These are phyloP conservation scores for Orchesella cincta DNA, from an alignment of 1,140 invertebrate genomes.

Conservation along the genomic window DNA sequence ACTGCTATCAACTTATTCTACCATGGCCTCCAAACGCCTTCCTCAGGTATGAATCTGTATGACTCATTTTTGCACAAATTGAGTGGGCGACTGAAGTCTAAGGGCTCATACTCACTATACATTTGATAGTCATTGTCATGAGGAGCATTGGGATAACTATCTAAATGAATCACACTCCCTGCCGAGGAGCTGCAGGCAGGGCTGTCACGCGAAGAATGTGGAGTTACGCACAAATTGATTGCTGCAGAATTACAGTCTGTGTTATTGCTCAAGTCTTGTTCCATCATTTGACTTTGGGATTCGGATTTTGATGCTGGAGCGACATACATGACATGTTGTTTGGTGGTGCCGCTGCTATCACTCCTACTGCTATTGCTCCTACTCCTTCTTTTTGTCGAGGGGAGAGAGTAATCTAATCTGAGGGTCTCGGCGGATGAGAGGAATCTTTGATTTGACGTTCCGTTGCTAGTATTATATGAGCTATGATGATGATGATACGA, in stretches of 20 bases:
- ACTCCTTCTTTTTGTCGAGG: no score
- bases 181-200: slow-evolving; percentile 18
- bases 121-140: slow-evolving; percentile 1
- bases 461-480: not conserved
- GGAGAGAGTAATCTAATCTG: slow-evolving; percentile 6
- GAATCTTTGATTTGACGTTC: not conserved
- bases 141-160: not conserved
- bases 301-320: not conserved
- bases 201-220: slow-evolving; percentile 11
- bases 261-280: not conserved
- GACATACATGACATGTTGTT: not conserved
- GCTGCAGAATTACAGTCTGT: not conserved
- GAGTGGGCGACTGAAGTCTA: slow-evolving; percentile 38
- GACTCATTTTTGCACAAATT: slow-evolving; percentile 42
- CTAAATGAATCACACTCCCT: slow-evolving; percentile 8
- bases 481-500: not conserved
- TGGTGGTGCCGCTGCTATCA: slow-evolving; percentile 9
- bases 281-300: slow-evolving; percentile 11
- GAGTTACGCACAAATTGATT: slow-evolving; percentile 22
- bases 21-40: slow-evolving; percentile 43
- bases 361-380: slow-evolving; percentile 18
- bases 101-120: slow-evolving; percentile 34
- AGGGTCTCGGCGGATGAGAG: not conserved
- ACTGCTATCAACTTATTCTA: slow-evolving; percentile 15
- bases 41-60: slow-evolving; percentile 25